Percentiles rank a stretch among this genome's conserved stretches.
phyloP scores from a whole-genome alignment of 2,797 vertebrate species.

The Sebastes umbrosus region DNA sequence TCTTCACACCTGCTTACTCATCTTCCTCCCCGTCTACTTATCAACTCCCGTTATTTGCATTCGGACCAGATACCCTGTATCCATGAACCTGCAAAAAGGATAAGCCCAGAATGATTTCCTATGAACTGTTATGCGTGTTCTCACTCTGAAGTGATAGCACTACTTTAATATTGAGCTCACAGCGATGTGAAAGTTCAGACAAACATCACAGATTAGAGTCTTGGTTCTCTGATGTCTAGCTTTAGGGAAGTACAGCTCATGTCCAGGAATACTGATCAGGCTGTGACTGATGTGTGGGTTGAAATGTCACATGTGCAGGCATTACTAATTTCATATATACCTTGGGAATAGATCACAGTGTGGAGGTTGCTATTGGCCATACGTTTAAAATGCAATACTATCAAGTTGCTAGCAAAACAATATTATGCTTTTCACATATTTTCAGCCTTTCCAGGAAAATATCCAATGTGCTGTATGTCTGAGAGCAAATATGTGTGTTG shows the following conservation, averaged over 20 bases:
- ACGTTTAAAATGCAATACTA: background rate
- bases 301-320: background rate
- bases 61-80: background rate
- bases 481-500: background rate
- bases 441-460: background rate
- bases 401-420: background rate
- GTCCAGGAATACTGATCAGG: slow-evolving; percentile 26
- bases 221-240: slow-evolving; percentile 29
- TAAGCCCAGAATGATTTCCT: slow-evolving; percentile 13
- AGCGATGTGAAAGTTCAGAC: slow-evolving; percentile 45
- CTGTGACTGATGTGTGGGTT: background rate
- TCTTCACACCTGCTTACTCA: background rate
- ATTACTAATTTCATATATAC: background rate
- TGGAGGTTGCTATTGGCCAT: background rate
- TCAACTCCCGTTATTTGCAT: background rate
- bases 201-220: slow-evolving; percentile 34
- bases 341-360: background rate
- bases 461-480: background rate
- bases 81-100: background rate
- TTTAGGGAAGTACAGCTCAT: slow-evolving; percentile 6
- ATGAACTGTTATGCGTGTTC: background rate
- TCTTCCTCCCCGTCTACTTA: background rate
- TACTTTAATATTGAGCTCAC: slow-evolving; percentile 45
- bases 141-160: slow-evolving; percentile 8
- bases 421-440: background rate